A percentile compares a stretch with the other conserved stretches of the same genome.
Conservation (phyloP, 2,888 invertebrate species). For the Xiphydria camelus region DNA sequence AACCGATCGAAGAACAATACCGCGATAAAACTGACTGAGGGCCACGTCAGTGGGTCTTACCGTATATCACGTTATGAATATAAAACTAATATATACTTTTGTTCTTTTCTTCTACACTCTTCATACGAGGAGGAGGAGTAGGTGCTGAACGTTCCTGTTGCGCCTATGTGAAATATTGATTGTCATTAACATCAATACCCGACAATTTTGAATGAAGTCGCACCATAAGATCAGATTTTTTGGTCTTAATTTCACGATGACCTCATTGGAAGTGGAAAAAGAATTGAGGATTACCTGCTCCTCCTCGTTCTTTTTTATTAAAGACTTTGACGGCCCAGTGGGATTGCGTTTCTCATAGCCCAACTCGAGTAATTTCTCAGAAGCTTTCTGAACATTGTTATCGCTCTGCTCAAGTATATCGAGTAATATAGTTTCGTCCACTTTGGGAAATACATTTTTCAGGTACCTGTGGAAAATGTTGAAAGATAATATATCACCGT, state of each 20-base stretch:
- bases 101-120: slow-evolving; percentile 71
- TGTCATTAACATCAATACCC: background rate
- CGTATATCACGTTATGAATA: no score
- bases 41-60: no score
- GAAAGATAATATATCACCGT: background rate
- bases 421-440: slow-evolving; percentile 83
- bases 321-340: slow-evolving; percentile 62
- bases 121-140: slow-evolving; percentile 67
- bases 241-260: background rate
- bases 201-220: no score
- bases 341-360: slow-evolving; percentile 80
- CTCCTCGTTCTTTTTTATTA: slow-evolving; percentile 59
- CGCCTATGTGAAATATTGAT: slow-evolving; percentile 19
- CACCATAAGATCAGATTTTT: no score
- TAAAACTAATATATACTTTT: slow-evolving; percentile 61
- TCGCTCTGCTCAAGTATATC: slow-evolving; percentile 84
- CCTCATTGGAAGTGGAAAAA: background rate
- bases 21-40: no score
- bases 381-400: slow-evolving; percentile 87
- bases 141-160: slow-evolving; percentile 37
- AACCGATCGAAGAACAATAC: no score
- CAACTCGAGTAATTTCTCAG: slow-evolving; percentile 77
- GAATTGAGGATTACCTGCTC: slow-evolving; percentile 23
- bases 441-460: slow-evolving; percentile 88
- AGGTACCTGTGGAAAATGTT: slow-evolving; percentile 70